Evolutionary conservation across 2,113 vertebrate genomes (phyloP).

Genomic region (Delphinapterus leucas): DNA sequence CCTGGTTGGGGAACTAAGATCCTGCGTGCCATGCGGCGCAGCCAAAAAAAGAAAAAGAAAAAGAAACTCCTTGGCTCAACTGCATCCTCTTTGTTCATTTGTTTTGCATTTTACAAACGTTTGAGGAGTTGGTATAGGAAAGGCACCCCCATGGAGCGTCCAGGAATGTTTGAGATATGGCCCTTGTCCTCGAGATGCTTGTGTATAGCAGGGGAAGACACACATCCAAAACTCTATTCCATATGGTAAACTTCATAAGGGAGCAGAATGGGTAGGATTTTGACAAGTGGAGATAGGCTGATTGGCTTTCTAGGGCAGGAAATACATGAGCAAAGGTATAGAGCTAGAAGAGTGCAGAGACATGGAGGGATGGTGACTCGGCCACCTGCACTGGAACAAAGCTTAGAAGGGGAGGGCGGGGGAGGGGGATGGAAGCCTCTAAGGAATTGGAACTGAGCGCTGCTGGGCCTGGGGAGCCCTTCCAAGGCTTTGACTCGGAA

Average conservation of each 20-base stretch:
- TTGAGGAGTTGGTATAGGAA: neutral
- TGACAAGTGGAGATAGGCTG: neutral
- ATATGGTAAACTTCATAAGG: neutral
- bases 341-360: neutral
- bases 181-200: neutral
- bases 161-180: neutral
- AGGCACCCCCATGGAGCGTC: neutral
- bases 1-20: too few relatives aligned
- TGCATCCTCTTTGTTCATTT: neutral
- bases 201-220: rapidly evolving
- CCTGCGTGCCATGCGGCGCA: too few relatives aligned
- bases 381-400: neutral
- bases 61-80: neutral
- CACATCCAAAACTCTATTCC: neutral
- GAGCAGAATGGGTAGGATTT: neutral
- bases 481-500: neutral
- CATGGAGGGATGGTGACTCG: neutral
- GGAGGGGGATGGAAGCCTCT: neutral
- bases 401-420: neutral
- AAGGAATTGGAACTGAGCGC: neutral
- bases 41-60: too few relatives aligned
- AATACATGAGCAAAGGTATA: neutral
- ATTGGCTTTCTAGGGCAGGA: neutral
- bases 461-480: neutral
- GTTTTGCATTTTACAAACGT: slow-evolving; percentile 13